phyloP scores from a whole-genome alignment of 2,888 invertebrate species.

The Eupithecia exiguata region DNA sequence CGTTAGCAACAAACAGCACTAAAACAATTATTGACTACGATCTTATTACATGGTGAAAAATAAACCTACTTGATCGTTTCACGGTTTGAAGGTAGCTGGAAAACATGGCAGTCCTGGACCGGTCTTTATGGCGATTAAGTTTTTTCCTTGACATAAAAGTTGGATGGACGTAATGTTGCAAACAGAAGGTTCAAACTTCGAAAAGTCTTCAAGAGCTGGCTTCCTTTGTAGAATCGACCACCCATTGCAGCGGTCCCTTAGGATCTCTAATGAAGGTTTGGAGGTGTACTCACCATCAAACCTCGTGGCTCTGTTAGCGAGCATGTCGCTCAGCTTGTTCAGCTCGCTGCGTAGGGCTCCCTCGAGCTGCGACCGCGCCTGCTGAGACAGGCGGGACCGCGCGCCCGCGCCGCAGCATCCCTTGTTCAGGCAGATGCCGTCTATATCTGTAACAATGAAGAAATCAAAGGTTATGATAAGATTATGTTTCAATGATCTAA shows the following conservation, averaged over 20 bases:
- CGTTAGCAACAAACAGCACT: not conserved
- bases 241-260: not conserved
- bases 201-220: not conserved
- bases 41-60: not conserved
- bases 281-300: constrained; percentile 90
- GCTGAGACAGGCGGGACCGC: constrained; percentile 86
- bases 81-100: not conserved
- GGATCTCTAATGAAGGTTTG: not conserved
- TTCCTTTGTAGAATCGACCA: not conserved
- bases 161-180: not conserved
- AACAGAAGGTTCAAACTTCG: not conserved
- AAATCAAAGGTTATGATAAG: not conserved
- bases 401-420: constrained; percentile 86
- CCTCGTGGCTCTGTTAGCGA: constrained; percentile 90
- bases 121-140: not conserved
- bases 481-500: not conserved
- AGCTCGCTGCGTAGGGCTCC: constrained; percentile 89
- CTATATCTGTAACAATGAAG: constrained; percentile 67
- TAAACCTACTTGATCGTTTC: not conserved
- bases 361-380: constrained; percentile 89
- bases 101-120: not conserved
- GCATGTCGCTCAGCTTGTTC: constrained; percentile 88
- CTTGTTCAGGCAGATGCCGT: constrained; percentile 82
- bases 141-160: not conserved
- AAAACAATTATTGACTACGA: not conserved